These are phyloP conservation scores for Drosophila aff. DNA, from an alignment of 1,140 invertebrate species.

Conservation along the genomic window DNA sequence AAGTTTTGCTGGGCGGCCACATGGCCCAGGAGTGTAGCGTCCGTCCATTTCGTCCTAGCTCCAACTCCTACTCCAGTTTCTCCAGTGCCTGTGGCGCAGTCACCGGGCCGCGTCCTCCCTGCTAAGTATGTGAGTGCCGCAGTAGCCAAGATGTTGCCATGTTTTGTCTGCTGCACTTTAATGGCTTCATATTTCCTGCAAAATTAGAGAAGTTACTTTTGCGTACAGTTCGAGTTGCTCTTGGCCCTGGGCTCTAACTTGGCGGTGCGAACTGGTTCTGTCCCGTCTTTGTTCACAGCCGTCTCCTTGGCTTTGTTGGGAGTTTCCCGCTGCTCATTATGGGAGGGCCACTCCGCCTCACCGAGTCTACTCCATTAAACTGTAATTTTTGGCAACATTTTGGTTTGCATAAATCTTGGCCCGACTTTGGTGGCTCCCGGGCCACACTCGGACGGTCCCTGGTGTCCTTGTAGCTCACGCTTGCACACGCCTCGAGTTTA, in stretches of 20 bases:
- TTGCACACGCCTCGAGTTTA: constrained; percentile 79
- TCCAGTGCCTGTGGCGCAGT: constrained; percentile 5
- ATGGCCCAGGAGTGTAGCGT: constrained; percentile 38
- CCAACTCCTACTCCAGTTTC: constrained; percentile 6
- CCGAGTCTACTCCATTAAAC: constrained; percentile 77
- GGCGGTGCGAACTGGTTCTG: constrained; percentile 24
- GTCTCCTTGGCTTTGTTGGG: constrained; percentile 44
- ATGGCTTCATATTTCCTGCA: constrained; percentile 84
- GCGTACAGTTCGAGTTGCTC: constrained; percentile 55
- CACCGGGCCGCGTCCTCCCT: neutral
- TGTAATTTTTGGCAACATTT: constrained; percentile 85
- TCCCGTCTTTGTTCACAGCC: constrained; percentile 52
- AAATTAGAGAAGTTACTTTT: constrained; percentile 84
- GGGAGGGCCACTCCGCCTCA: constrained; percentile 37
- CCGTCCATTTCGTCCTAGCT: constrained; percentile 9
- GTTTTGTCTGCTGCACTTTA: constrained; percentile 78
- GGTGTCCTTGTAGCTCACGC: constrained; percentile 66
- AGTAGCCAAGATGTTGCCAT: constrained; percentile 76
- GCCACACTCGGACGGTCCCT: constrained; percentile 32
- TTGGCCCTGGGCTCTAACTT: constrained; percentile 28
- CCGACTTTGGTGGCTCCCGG: constrained; percentile 40
- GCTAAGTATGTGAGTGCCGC: constrained; percentile 59
- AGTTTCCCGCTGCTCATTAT: constrained; percentile 77
- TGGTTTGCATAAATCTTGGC: constrained; percentile 81
- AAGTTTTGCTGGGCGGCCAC: constrained; percentile 63